Evolutionary conservation across 2,797 vertebrate genomes (phyloP).

Genomic region (Rhabdophis nuchalis): DNA sequence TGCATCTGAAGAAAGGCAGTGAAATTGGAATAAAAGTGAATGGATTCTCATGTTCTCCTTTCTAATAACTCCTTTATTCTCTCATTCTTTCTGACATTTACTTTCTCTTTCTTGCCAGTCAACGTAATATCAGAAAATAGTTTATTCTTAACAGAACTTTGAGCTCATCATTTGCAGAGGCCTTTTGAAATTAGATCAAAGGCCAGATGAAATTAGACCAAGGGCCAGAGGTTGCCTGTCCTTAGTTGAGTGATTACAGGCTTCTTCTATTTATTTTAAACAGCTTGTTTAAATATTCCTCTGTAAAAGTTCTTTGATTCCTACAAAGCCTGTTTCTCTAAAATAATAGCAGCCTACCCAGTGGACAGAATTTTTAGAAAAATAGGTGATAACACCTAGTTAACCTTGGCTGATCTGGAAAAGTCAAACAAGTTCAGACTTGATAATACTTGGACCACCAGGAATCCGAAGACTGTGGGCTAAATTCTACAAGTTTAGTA

Average conservation of each 20-base stretch:
- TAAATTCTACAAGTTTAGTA: background rate
- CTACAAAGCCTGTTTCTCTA: background rate
- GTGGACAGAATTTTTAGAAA: background rate
- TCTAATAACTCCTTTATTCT: background rate
- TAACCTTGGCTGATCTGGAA: background rate
- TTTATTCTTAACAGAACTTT: background rate
- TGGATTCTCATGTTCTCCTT: background rate
- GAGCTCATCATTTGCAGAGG: background rate
- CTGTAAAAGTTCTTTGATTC: background rate
- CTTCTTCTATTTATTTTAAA: background rate
- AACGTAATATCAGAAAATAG: background rate
- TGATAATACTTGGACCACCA: background rate
- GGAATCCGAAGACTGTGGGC: background rate
- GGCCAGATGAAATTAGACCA: background rate
- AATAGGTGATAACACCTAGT: background rate
- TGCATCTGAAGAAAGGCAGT: background rate
- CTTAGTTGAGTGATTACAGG: background rate
- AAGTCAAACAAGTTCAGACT: background rate
- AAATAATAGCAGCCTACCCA: background rate
- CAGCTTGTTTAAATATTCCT: background rate
- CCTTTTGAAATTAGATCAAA: background rate
- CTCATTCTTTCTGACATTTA: background rate
- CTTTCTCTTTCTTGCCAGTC: background rate
- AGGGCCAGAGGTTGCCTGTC: background rate
- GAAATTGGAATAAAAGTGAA: background rate